phyloP scores from a whole-genome alignment of 64 coral and sea anemone species.

The Pocillopora verrucosa region DNA sequence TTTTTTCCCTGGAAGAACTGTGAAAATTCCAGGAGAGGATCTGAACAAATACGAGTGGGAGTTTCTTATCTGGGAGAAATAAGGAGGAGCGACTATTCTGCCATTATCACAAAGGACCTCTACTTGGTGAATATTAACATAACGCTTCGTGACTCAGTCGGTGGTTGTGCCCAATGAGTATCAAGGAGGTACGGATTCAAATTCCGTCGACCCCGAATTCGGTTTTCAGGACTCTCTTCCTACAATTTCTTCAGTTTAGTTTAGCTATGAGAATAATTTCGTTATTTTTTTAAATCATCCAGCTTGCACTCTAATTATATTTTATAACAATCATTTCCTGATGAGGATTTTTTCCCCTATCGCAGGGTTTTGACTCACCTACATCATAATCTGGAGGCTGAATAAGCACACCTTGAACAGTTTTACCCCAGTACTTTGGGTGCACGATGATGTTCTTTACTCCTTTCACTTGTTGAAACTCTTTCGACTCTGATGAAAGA shows the following conservation, averaged over 20 bases:
- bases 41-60: too few species aligned
- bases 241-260: background rate
- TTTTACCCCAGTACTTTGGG: conserved; percentile 22
- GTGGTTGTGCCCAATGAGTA: too few species aligned
- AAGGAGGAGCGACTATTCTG: background rate
- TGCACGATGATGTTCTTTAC: conserved; percentile 22
- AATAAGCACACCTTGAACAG: conserved; percentile 24
- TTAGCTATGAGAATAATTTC: background rate
- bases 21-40: too few species aligned
- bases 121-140: too few species aligned
- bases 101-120: background rate
- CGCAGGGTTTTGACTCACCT: background rate
- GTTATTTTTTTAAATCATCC: too few species aligned
- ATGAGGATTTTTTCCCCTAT: background rate
- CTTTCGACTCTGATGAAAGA: background rate
- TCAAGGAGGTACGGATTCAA: too few species aligned
- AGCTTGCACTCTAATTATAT: background rate
- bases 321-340: too few species aligned
- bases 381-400: conserved; percentile 35
- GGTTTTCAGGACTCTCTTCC: background rate
- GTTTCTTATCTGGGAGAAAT: too few species aligned
- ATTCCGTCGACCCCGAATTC: too few species aligned
- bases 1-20: too few species aligned
- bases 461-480: background rate
- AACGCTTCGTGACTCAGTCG: too few species aligned